These are phyloP conservation scores for Oopsacas minuta DNA, from an alignment of 37 sponge, comb jelly and placozoan species.

Conservation along the genomic window DNA sequence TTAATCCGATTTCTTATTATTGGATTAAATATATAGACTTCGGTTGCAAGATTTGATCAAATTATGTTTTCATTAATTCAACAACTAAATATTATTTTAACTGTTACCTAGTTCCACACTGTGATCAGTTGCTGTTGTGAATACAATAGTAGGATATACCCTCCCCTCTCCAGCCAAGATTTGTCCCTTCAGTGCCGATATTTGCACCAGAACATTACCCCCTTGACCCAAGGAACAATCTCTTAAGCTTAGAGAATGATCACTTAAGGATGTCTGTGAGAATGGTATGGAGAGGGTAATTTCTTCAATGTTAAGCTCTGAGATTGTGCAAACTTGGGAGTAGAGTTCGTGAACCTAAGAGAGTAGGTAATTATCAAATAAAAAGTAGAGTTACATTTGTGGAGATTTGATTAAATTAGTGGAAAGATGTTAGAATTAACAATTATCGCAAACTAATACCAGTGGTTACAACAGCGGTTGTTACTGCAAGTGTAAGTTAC, in stretches of 20 bases:
- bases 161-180: neutral
- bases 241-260: neutral
- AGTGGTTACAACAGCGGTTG: too few species aligned
- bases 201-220: neutral
- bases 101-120: neutral
- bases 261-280: neutral
- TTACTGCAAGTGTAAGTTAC: too few species aligned
- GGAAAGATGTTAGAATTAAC: too few species aligned
- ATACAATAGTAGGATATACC: neutral
- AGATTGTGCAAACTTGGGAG: neutral
- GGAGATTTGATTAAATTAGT: too few species aligned
- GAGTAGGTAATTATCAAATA: too few species aligned
- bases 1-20: neutral
- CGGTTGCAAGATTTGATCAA: neutral
- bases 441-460: too few species aligned
- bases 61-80: too few species aligned
- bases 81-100: neutral
- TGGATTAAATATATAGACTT: neutral
- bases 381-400: too few species aligned
- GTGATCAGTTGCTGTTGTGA: slow-evolving; percentile 17
- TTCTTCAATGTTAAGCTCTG: neutral
- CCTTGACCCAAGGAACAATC: neutral
- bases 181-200: neutral
- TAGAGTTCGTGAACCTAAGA: neutral
- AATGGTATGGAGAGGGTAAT: neutral